Conservation (phyloP, 1,140 invertebrate species). For the Radopholus similis region DNA sequence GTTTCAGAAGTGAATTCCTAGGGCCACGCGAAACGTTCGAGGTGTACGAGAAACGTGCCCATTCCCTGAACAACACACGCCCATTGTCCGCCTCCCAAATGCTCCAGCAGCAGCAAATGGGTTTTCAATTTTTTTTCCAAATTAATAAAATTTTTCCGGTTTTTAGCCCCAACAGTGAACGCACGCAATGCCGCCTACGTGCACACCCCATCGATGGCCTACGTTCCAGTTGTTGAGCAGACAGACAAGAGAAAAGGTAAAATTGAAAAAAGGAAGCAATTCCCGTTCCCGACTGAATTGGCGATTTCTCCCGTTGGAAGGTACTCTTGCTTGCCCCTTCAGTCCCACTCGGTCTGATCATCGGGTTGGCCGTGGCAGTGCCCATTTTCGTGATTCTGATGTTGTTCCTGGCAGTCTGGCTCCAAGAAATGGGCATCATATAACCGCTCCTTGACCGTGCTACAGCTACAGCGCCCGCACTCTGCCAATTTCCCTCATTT, state of each 20-base stretch:
- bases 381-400: constrained; percentile 40
- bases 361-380: constrained; percentile 36
- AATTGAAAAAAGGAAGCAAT: too few relatives aligned
- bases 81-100: neutral
- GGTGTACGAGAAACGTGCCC: constrained; percentile 31
- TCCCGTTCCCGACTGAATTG: too few relatives aligned
- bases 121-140: too few relatives aligned
- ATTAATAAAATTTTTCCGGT: too few relatives aligned
- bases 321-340: constrained; percentile 10
- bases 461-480: too few relatives aligned
- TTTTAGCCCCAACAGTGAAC: too few relatives aligned
- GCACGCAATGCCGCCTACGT: neutral
- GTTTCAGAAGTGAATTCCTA: constrained; percentile 16
- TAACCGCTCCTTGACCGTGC: too few relatives aligned
- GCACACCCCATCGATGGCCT: neutral
- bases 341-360: constrained; percentile 36
- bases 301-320: too few relatives aligned
- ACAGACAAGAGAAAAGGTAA: constrained; percentile 17
- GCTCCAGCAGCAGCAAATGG: neutral
- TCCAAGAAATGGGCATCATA: constrained; percentile 42
- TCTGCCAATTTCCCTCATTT: too few relatives aligned
- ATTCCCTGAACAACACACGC: constrained; percentile 15
- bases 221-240: constrained; percentile 5
- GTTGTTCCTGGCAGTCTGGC: constrained; percentile 39
- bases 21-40: constrained; percentile 34